Evolutionary conservation across 2,888 invertebrate species (phyloP).

Genomic region (Hirtodrosophila duncani): DNA sequence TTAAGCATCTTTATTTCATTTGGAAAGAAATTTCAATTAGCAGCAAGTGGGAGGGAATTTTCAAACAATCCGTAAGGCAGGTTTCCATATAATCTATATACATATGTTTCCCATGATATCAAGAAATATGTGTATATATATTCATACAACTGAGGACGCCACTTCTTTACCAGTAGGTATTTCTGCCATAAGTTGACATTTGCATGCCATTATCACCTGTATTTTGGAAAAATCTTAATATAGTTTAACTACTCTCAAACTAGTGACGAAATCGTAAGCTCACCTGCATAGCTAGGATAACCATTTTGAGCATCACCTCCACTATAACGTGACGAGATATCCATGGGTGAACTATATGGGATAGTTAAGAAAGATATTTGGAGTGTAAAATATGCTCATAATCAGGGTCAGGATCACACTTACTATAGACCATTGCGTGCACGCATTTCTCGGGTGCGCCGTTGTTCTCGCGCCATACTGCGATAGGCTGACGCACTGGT

Average conservation of each 20-base stretch:
- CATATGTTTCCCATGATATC: too few species aligned
- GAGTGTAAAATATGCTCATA: neutral
- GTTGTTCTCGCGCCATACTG: slow-evolving; percentile 1
- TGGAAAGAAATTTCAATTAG: too few species aligned
- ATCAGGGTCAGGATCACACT: slow-evolving; percentile 1
- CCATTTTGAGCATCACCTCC: slow-evolving; percentile 7
- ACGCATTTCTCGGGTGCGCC: slow-evolving; percentile 19
- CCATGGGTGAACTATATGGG: slow-evolving; percentile 15
- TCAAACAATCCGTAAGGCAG: too few species aligned
- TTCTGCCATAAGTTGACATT: too few species aligned
- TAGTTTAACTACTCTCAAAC: neutral
- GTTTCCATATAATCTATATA: too few species aligned
- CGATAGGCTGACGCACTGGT: slow-evolving; percentile 17
- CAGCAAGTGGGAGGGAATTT: too few species aligned
- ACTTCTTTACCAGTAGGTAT: too few species aligned
- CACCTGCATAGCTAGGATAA: neutral
- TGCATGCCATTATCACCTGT: neutral
- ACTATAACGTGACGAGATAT: slow-evolving; percentile 5
- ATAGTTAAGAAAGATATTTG: too few species aligned
- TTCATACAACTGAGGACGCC: too few species aligned
- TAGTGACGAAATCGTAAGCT: neutral
- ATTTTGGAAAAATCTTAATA: neutral
- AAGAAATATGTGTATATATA: too few species aligned
- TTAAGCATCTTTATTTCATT: too few species aligned
- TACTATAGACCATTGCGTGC: slow-evolving; percentile 36